Conservation (phyloP, 2,113 vertebrate species). For the Neopipo cinnamomea region DNA sequence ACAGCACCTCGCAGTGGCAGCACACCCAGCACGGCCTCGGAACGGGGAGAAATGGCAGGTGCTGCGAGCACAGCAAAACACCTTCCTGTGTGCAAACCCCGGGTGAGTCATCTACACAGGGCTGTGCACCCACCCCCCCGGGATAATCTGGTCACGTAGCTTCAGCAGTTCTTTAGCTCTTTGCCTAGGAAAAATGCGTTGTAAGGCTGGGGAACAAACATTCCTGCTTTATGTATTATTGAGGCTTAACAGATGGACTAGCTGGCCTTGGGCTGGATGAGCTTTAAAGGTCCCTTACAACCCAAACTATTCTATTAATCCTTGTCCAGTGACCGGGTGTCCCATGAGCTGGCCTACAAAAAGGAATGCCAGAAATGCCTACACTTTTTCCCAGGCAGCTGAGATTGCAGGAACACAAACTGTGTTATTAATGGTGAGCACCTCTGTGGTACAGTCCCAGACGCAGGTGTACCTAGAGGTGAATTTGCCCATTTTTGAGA, state of each 20-base stretch:
- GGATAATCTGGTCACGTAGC: background rate
- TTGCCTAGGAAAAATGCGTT: background rate
- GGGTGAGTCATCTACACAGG: background rate
- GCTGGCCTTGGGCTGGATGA: background rate
- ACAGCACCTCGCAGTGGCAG: background rate
- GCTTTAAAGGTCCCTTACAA: background rate
- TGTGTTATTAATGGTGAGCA: background rate
- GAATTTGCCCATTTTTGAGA: background rate
- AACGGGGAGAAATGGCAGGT: background rate
- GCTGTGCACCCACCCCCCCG: background rate
- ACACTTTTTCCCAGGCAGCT: background rate
- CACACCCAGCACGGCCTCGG: accelerated
- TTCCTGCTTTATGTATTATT: background rate
- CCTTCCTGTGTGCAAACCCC: accelerated
- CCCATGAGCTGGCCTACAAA: background rate
- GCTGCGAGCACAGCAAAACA: background rate
- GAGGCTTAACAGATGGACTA: background rate
- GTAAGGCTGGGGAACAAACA: background rate
- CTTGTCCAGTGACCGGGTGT: accelerated
- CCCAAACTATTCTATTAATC: background rate
- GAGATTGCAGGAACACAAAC: background rate
- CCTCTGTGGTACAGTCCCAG: background rate
- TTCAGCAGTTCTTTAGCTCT: background rate
- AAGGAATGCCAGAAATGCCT: background rate
- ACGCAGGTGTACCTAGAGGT: background rate